These are phyloP conservation scores for Pygocentrus nattereri DNA, from an alignment of 2,797 vertebrate species.

Conservation along the genomic window DNA sequence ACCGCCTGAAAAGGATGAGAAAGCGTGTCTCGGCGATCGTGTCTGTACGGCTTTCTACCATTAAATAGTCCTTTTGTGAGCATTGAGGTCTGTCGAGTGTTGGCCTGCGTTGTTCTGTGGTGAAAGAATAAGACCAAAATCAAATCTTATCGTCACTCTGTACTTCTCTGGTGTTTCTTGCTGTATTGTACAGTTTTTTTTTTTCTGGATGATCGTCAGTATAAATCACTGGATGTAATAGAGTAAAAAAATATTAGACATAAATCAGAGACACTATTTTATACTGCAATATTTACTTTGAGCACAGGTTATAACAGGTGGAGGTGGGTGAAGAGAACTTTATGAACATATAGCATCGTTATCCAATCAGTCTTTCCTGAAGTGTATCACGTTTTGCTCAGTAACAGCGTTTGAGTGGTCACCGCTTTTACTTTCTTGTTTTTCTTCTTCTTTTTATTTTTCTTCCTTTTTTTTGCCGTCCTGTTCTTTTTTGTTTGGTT, in stretches of 20 bases:
- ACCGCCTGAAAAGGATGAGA: slow-evolving; percentile 19
- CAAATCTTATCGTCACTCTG: slow-evolving; percentile 46
- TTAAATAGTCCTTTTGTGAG: slow-evolving; percentile 63
- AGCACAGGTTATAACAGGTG: slow-evolving; percentile 66
- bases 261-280: slow-evolving; percentile 65
- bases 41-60: slow-evolving; percentile 58
- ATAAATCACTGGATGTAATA: slow-evolving; percentile 63
- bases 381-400: slow-evolving; percentile 67
- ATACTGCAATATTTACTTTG: slow-evolving; percentile 72
- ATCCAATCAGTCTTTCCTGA: slow-evolving; percentile 65
- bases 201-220: slow-evolving; percentile 65
- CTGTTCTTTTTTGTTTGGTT: slow-evolving; percentile 3
- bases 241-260: slow-evolving; percentile 58
- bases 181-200: slow-evolving; percentile 63
- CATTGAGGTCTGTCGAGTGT: slow-evolving; percentile 43
- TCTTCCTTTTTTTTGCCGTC: slow-evolving; percentile 50
- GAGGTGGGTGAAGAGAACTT: slow-evolving; percentile 52
- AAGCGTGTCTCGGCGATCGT: slow-evolving; percentile 2
- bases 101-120: slow-evolving; percentile 38
- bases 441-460: slow-evolving; percentile 59
- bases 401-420: slow-evolving; percentile 70
- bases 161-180: slow-evolving; percentile 61
- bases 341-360: slow-evolving; percentile 59
- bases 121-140: slow-evolving; percentile 65
- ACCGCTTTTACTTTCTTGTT: slow-evolving; percentile 65